phyloP scores from a whole-genome alignment of 2,888 invertebrate genomes.

The Ommatoiulus sabulosus region DNA sequence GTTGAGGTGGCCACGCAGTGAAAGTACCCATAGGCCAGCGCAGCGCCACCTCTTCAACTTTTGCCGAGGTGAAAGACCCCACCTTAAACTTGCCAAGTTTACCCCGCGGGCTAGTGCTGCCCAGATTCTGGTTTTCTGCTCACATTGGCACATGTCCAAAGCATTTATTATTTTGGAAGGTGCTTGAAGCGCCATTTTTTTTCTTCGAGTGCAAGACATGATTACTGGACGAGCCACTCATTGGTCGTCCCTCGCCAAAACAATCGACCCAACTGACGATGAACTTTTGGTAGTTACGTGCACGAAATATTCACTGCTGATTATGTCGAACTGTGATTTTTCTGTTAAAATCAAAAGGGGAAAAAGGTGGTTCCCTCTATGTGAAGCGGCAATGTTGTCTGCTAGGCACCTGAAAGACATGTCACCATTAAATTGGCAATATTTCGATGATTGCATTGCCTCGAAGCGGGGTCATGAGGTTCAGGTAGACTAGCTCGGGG shows the following conservation, averaged over 20 bases:
- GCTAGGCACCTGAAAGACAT: neutral
- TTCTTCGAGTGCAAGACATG: neutral
- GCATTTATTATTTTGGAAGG: conserved; percentile 36
- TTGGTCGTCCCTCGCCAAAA: neutral
- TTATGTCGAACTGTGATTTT: neutral
- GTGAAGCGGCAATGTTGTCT: neutral
- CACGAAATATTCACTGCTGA: neutral
- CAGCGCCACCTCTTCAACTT: conserved; percentile 35
- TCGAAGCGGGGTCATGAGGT: no score
- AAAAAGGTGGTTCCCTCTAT: neutral
- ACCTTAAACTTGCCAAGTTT: neutral
- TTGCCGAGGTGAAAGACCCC: conserved; percentile 16
- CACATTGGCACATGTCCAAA: neutral
- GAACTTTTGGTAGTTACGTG: neutral
- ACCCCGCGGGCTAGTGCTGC: neutral
- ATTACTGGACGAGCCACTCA: no score
- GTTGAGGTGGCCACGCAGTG: conserved; percentile 28
- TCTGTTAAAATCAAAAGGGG: neutral
- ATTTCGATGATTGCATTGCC: neutral
- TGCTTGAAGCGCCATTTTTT: conserved; percentile 11
- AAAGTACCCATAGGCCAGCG: conserved; percentile 9
- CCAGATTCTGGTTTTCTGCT: conserved; percentile 37
- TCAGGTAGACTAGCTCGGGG: no score
- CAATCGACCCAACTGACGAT: neutral
- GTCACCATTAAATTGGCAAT: neutral